Base-by-base conservation (phyloP, 2,888 invertebrate genomes). In the Drosophila sordidula region DNA sequence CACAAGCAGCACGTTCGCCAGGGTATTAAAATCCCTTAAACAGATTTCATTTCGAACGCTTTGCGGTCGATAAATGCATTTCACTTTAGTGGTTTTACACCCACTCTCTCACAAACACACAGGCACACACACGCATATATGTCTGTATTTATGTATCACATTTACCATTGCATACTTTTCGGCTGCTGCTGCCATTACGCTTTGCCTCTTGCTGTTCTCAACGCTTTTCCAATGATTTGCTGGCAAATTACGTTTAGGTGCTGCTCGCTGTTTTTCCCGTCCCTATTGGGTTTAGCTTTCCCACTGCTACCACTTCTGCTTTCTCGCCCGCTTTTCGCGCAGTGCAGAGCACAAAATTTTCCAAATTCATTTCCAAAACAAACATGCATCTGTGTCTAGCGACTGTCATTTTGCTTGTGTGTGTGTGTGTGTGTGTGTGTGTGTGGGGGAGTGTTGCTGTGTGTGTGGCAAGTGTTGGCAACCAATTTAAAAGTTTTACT, bases 11-110 rank as follows among this genome's bases (percentile, higher is more conserved):
- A 88, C 81, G 89, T 88, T 80, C 63, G 67, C 78, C 52, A 64
- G 81, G 76, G 89, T 87, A 89, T 90, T 86, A 90, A 90, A 90
- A 89, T 90, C 90, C 81, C 79, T 89, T 89, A 90, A 90, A 85
- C 83, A 83, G 90, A 90, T 90, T 85, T 90, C 89, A 89, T 90
- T 90, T 85, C 84, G 84, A 83, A 83, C 73, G 84, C 87, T 90
- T 87, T 90, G 90, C 83, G 87, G 90, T 90, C 89, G 88, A 87
- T 89, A 87, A 90, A 90, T 87, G 87, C 90, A 89, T 83, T 89
- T 84, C 85, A 84, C 89, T 84, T 87, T 84, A 70, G 84, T 80
- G 87, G 71, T 84, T 84, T 83, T 75, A 70, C 87, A 65, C 88
- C 83, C 78, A 59, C 78, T 51, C 44, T 11, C 54, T 14, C 57